Conservation (phyloP, 2,797 vertebrate species). For the Falco naumanni region DNA sequence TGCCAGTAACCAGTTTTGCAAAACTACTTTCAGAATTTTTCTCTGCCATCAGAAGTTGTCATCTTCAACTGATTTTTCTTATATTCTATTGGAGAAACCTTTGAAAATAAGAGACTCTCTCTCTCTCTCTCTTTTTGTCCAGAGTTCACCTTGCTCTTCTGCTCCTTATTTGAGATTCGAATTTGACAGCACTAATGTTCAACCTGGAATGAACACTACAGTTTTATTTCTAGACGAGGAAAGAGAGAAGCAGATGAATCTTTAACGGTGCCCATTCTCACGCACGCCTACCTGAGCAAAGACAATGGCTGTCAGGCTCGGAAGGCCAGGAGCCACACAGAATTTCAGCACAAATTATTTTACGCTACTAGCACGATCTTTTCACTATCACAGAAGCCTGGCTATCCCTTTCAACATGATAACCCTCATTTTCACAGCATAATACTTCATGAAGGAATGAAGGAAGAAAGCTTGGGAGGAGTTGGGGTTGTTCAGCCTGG, state of each 20-base stretch:
- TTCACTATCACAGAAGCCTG: background rate
- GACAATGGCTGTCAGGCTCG: background rate
- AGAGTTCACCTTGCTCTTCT: background rate
- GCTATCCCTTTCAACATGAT: background rate
- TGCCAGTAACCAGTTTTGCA: background rate
- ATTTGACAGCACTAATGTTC: background rate
- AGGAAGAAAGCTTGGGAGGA: background rate
- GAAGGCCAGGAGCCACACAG: background rate
- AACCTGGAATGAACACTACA: background rate
- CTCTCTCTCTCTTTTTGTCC: background rate
- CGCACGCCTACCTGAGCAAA: background rate
- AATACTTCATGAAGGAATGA: background rate
- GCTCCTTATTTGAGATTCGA: background rate
- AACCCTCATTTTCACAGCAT: background rate
- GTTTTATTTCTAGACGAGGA: constrained; percentile 9
- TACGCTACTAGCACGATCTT: background rate
- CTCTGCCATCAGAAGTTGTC: background rate
- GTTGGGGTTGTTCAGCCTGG: background rate
- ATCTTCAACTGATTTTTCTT: background rate
- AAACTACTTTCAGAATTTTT: background rate
- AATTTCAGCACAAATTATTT: background rate
- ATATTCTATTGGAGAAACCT: background rate
- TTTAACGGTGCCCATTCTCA: background rate
- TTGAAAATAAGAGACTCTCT: background rate
- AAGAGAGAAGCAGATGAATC: background rate